A percentile compares a stretch with the other conserved stretches of the same genome.
phyloP scores from a whole-genome alignment of 2,797 vertebrate species.

The Hirundo rustica region DNA sequence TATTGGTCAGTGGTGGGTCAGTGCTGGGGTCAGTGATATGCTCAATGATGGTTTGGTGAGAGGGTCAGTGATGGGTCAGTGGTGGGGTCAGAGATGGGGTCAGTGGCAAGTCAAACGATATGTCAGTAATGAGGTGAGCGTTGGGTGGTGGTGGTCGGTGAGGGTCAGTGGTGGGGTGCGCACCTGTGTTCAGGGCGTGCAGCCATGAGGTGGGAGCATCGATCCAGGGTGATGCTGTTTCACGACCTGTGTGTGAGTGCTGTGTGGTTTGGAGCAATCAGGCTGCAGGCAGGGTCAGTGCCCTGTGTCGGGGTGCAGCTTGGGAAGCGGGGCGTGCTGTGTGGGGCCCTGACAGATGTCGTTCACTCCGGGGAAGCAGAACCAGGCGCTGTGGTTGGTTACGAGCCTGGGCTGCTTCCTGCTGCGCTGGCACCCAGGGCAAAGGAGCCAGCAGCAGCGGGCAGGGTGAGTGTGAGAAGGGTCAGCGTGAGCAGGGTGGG shows the following conservation, averaged over 20 bases:
- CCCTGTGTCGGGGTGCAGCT: background rate
- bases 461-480: background rate
- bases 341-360: background rate
- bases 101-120: background rate
- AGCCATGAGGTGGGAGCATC: background rate
- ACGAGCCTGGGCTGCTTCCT: conserved; percentile 22
- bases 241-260: background rate
- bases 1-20: no score
- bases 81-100: background rate
- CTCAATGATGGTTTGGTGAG: background rate
- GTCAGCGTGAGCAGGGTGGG: background rate
- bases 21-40: no score
- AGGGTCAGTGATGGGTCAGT: background rate
- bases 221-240: rapidly evolving
- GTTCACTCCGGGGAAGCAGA: background rate
- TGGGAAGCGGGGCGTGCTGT: background rate
- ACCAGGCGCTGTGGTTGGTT: background rate
- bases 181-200: background rate
- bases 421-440: background rate
- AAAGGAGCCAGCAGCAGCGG: background rate
- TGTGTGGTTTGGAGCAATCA: background rate
- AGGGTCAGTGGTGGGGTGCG: background rate
- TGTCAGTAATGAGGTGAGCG: background rate
- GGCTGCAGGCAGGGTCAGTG: background rate
- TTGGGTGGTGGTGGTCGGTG: background rate